phyloP scores from a whole-genome alignment of 2,888 invertebrate genomes.

The Uropetala carovei region DNA sequence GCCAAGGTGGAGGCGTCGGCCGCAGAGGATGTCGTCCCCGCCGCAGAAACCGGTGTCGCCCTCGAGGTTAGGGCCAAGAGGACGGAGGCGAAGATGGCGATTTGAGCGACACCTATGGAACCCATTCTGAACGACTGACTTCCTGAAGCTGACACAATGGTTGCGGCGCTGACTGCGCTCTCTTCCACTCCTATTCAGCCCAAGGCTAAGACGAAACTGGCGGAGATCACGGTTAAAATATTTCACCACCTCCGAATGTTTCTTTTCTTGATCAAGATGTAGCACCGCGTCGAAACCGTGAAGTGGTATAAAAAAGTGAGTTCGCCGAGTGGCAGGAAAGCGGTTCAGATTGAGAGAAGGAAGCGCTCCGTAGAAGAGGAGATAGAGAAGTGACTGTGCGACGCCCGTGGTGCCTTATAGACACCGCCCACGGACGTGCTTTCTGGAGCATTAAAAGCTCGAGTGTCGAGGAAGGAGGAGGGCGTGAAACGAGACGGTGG shows the following conservation, averaged over 20 bases:
- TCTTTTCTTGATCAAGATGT: neutral
- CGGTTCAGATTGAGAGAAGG: neutral
- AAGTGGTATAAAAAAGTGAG: neutral
- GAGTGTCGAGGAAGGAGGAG: neutral
- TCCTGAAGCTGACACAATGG: neutral
- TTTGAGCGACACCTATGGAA: neutral
- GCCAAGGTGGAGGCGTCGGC: neutral
- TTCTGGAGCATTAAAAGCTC: slow-evolving; percentile 53
- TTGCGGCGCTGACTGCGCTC: neutral
- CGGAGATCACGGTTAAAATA: neutral
- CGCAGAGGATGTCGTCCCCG: neutral
- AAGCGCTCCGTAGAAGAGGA: neutral
- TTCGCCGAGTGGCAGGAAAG: no score
- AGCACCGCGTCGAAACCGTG: neutral
- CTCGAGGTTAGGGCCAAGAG: neutral
- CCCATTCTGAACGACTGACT: neutral
- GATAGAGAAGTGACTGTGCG: slow-evolving; percentile 30
- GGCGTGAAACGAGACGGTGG: neutral
- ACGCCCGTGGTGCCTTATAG: slow-evolving; percentile 41
- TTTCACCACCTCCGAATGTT: neutral
- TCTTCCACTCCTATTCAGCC: no score
- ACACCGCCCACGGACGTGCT: slow-evolving; percentile 43
- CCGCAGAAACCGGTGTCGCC: neutral
- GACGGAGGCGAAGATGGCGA: neutral
- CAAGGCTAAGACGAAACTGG: neutral